These are phyloP conservation scores for Cuniculus paca DNA, from an alignment of 2,797 vertebrate genomes.

Conservation along the genomic window DNA sequence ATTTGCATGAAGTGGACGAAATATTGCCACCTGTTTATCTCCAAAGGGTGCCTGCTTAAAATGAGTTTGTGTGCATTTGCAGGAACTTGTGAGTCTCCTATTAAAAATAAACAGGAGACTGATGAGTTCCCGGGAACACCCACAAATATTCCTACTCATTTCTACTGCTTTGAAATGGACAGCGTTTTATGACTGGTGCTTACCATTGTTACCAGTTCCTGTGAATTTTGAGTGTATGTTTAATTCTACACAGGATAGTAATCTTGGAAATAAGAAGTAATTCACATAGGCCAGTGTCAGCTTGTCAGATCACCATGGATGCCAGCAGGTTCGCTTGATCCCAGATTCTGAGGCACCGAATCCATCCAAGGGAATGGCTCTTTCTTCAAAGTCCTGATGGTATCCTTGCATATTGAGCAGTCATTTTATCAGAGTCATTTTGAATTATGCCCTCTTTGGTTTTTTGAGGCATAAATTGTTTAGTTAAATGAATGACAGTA, in stretches of 20 bases:
- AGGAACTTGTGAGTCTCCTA: slow-evolving; percentile 87
- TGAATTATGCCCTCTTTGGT: neutral
- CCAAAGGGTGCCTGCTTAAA: slow-evolving; percentile 47
- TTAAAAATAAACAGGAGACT: slow-evolving; percentile 84
- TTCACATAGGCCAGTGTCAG: neutral
- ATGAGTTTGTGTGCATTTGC: slow-evolving; percentile 85
- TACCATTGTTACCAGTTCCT: neutral
- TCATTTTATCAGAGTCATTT: neutral
- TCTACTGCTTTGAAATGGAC: slow-evolving; percentile 70
- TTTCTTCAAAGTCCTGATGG: neutral
- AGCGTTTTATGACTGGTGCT: neutral
- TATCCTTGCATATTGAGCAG: neutral
- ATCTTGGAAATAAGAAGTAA: neutral
- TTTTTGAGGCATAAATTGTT: slow-evolving; percentile 5
- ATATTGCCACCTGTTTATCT: slow-evolving; percentile 54
- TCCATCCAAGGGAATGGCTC: neutral
- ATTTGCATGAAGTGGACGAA: slow-evolving; percentile 54
- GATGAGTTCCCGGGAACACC: slow-evolving; percentile 84
- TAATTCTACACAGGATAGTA: neutral
- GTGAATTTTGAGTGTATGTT: neutral
- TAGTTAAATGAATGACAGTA: neutral
- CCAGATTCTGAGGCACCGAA: neutral
- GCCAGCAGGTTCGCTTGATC: neutral
- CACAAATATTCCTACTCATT: slow-evolving; percentile 82
- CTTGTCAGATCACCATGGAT: neutral